Evolutionary conservation across 2,113 vertebrate genomes (phyloP), one percentile per base, ranked within the genome.

Genomic region (Lethenteron reissneri): DNA sequence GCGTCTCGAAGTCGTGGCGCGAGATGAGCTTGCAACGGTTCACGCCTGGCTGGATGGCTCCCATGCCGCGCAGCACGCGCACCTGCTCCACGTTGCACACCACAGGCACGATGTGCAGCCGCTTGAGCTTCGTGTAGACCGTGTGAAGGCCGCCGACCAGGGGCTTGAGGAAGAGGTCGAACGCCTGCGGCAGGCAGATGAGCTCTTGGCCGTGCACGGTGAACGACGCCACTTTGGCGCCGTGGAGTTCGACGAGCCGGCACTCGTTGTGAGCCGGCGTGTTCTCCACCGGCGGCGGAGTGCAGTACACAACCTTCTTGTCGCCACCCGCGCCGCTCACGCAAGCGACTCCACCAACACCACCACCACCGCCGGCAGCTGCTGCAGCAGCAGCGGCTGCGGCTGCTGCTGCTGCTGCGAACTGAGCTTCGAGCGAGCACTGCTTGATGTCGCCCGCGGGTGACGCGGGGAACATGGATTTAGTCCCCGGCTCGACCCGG

Each of bases 201-300:
- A 97, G 89, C 83, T 95, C 91, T 81, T 85, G 85, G 78, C 88
- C 88, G 78, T 97, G 89, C 83, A 97, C 92, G 12, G 89, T 94
- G 85, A 97, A 97, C 41, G 92, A 97, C 72, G 92, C 92, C 82
- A 97, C 91, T 80, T 95, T 90, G 75, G 91, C 92, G 75, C 90
- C 88, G 79, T 90, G 83, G 79, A 97, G 81, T 80, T 97, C 92
- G 80, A 97, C 92, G 90, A 95, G 95, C 82, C 88, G 90, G 80
- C 92, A 97, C 88, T 97, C 92, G 80, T 97, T 97, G 83, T 97
- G 95, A 79, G 95, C 90, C 78, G 92, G 90, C 76, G 91, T 97
- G 84, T 95, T 97, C 77, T 97, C 92, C 77, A 95, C 92, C 70
- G 92, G 92, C 74, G 92, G 95, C 77, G 92, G 92, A 76, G 92